Evolutionary conservation across 92 coral and sea anemone genomes (phyloP), one percentile per base, ranked within the genome.

Genomic region (Parazoanthus atlanticus): DNA sequence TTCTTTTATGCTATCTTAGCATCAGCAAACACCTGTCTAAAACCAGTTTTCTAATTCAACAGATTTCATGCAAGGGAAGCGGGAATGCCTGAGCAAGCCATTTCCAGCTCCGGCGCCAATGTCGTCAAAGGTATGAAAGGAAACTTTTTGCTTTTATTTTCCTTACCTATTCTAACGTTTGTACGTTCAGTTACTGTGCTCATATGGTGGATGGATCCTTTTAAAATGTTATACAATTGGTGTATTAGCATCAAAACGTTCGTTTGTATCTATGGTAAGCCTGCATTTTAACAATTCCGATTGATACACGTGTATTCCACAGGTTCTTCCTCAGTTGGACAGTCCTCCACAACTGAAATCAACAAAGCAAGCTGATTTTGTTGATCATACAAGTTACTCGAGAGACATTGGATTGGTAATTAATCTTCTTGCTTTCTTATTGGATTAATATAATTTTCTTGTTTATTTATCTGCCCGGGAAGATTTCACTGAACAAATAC

Each of bases 51-150:
- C 76, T 5, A 72, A 72, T 61, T 23, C 69, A 80, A 75, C 67
- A 94, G 96, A 94, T 88, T 93, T 89, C 75, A 85, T 91, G 92
- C 91, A 90, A 88, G 93, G 93, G 72, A 92, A 74, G 19, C 85
- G 86, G 34, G 91, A 94, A n/a, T 81, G 91, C 66, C 81, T 92
- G 33, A 72, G 81, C n/a, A 94, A 96, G 77, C 98, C 98, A 17
- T 54, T 89, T 4, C 92, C 89, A 32, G 96, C 98, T 13, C 78
- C 89, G 6, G 93, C 98, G 2, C 98, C 98, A 5, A 94, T 94
- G 56, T 96, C 98, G 31, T 94, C 98, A 40, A 93, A 94, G 98
- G 98, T 96, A 86, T 34, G 66, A 11, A 61, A 41, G 21, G 6
- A 19, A 30, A 46, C 49, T 46, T 46, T 46, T 43, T 43, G 11